Evolutionary conservation across 1,140 invertebrate species (phyloP), one percentile per base, ranked within the genome.

Genomic region (Hyphantria cunea): DNA sequence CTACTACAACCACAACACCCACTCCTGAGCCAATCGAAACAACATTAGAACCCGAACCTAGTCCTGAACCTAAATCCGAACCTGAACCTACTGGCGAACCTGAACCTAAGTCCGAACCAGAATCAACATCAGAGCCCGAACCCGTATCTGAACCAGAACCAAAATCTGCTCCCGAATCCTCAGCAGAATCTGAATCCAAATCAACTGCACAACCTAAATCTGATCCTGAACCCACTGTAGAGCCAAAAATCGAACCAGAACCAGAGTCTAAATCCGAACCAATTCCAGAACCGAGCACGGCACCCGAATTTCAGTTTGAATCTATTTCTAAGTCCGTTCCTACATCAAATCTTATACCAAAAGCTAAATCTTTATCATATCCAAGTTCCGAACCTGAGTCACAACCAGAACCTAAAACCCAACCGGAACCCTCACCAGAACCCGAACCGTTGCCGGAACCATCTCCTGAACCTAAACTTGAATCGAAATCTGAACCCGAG

Each of bases 401-500:
- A 0, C 78, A 80, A 48, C 64, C 85, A 0, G 41, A 55, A 39
- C n/a, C 37, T 0, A 84, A 89, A 62, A 72, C 84, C 0, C 81
- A 91, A 64, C 78, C 87, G 0, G 86, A 92, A 58, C 86, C 92
- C 0, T 81, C 79, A 45, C 65, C 87, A 0, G 89, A 92, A 61
- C 84, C 90, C 0, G 80, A 79, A 73, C 69, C 82, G 9, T 84
- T 92, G 64, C 88, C 92, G 8, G 78, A 86, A 66, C 78, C 83
- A 8, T 58, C 78, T 45, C 61, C 90, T 5, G 91, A 91, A 79
- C 86, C 91, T 6, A 81, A 87, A 72, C 72, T 86, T 2, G 84
- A 90, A 63, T 88, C 91, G 0, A 87, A 90, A 48, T 85, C 92
- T 0, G 84, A 91, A 48, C 86, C 92, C 0, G 91, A 93, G 72